phyloP scores from a whole-genome alignment of 2,113 vertebrate genomes.

The Pseudonaja textilis region DNA sequence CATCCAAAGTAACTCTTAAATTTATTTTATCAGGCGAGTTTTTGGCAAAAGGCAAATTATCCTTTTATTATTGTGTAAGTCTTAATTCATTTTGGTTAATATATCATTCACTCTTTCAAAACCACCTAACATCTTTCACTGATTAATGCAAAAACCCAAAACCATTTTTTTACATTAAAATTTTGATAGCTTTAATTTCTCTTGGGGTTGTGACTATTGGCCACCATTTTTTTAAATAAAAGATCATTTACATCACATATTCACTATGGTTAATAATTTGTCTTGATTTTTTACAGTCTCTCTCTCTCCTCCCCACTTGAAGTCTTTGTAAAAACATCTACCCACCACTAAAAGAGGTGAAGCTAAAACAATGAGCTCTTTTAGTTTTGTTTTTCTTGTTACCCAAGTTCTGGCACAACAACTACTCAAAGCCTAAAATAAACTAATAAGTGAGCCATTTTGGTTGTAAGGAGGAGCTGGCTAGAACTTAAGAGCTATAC shows the following conservation, averaged over 20 bases:
- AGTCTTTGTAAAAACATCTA: background rate
- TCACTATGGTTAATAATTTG: background rate
- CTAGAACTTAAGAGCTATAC: background rate
- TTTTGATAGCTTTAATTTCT: background rate
- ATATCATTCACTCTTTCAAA: background rate
- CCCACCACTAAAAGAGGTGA: background rate
- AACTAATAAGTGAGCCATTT: background rate
- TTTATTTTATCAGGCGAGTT: background rate
- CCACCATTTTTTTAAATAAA: background rate
- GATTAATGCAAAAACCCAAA: background rate
- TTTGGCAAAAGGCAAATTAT: background rate
- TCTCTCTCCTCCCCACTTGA: background rate
- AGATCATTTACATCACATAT: background rate
- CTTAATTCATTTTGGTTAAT: background rate
- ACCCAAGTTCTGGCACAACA: background rate
- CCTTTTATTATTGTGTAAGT: background rate
- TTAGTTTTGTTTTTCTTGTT: background rate
- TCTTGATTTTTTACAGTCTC: background rate
- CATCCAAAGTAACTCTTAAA: background rate
- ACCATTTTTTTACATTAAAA: background rate
- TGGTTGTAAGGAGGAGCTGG: background rate
- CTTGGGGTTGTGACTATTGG: background rate
- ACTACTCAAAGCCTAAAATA: background rate
- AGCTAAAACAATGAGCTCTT: background rate
- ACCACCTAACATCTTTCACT: background rate